These are phyloP conservation scores for Dicyrtomina minuta DNA, from an alignment of 2,888 invertebrate genomes.

Conservation along the genomic window DNA sequence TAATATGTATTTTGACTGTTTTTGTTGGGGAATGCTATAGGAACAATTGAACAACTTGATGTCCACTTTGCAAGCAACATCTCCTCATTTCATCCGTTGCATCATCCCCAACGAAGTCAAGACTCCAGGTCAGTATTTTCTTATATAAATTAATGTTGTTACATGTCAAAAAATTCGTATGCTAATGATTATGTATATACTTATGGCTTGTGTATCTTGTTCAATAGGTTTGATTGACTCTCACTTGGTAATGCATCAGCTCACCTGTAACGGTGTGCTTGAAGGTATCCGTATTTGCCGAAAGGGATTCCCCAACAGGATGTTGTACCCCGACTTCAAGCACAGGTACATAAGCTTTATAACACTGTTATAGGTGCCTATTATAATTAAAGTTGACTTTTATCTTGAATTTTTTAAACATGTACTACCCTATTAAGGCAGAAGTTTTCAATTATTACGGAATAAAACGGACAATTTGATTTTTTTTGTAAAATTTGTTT, in stretches of 20 bases:
- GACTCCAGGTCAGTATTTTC: slow-evolving; percentile 69
- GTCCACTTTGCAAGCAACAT: slow-evolving; percentile 91
- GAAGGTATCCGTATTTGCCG: slow-evolving; percentile 99
- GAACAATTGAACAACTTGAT: slow-evolving; percentile 98
- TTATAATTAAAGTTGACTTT: too few relatives aligned
- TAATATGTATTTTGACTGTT: too few relatives aligned
- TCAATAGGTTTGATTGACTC: slow-evolving; percentile 89
- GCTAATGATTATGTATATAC: too few relatives aligned
- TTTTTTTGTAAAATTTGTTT: too few relatives aligned
- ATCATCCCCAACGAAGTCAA: slow-evolving; percentile 99
- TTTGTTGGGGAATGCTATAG: slow-evolving; percentile 56
- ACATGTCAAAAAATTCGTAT: too few relatives aligned
- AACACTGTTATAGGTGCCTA: too few relatives aligned
- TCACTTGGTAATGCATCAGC: slow-evolving; percentile 98
- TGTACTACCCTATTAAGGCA: too few relatives aligned
- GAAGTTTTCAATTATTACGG: too few relatives aligned
- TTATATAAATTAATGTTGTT: background rate
- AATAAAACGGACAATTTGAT: too few relatives aligned
- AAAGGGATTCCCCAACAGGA: slow-evolving; percentile 99
- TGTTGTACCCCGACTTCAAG: slow-evolving; percentile 99
- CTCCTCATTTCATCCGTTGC: slow-evolving; percentile 99
- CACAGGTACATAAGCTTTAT: slow-evolving; percentile 85
- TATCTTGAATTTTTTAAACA: too few relatives aligned
- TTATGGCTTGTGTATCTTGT: slow-evolving; percentile 1
- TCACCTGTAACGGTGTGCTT: slow-evolving; percentile 99